Conservation (phyloP, 2,888 invertebrate genomes). For the Oeneis ivallda region DNA sequence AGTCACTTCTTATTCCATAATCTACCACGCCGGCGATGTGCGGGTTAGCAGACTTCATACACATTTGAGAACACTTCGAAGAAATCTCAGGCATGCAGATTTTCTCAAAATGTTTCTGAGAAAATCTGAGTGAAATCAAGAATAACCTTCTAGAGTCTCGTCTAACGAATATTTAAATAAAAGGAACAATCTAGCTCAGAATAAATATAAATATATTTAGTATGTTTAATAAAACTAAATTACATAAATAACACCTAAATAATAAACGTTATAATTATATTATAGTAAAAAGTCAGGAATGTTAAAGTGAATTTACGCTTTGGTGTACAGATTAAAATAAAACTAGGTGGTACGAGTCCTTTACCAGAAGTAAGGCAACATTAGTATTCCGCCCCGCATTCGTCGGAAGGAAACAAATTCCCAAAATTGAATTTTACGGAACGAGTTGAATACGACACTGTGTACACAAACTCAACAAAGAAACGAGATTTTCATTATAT, state of each 20-base stretch:
- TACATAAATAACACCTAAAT: not conserved
- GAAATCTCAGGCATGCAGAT: no score
- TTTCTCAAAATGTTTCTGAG: no score
- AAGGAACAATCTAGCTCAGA: not conserved
- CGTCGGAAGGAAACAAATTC: slow-evolving; percentile 80
- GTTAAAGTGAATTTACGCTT: slow-evolving; percentile 13
- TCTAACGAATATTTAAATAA: not conserved
- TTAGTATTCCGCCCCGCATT: slow-evolving; percentile 76
- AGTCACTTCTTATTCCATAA: no score
- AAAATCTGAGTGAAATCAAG: no score
- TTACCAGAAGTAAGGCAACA: slow-evolving; percentile 43
- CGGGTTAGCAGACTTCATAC: no score
- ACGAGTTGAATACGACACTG: slow-evolving; percentile 80
- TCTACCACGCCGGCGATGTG: no score
- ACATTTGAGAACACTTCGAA: no score
- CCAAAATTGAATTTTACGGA: slow-evolving; percentile 82
- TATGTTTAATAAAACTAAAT: not conserved
- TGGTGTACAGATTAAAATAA: slow-evolving; percentile 19
- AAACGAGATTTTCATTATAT: slow-evolving; percentile 48
- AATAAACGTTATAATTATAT: not conserved
- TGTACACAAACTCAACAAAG: slow-evolving; percentile 73
- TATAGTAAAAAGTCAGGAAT: slow-evolving; percentile 1
- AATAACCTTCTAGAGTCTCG: no score
- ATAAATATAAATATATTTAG: not conserved
- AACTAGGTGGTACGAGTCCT: slow-evolving; percentile 25